phyloP scores from a whole-genome alignment of 2,797 vertebrate species.

The Rhinophrynus dorsalis region DNA sequence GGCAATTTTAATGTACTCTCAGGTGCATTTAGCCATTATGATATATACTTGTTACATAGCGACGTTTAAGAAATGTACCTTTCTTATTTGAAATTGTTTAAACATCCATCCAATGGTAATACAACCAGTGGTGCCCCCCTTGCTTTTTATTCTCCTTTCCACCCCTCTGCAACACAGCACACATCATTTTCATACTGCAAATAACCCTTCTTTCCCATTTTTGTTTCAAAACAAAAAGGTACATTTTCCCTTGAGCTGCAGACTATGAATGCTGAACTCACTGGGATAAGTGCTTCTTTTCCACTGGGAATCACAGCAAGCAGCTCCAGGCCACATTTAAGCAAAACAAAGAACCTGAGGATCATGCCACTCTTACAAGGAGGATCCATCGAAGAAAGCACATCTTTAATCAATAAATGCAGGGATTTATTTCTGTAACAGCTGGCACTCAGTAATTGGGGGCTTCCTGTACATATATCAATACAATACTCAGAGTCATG shows the following conservation, averaged over 20 bases:
- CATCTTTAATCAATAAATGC: neutral
- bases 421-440: neutral
- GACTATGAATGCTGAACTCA: neutral
- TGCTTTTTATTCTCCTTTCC: no score
- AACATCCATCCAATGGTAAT: no score
- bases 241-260: slow-evolving; percentile 5
- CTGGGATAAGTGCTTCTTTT: slow-evolving; percentile 16
- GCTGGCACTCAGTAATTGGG: neutral
- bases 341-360: slow-evolving; percentile 22
- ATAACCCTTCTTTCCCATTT: neutral
- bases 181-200: no score
- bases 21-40: no score
- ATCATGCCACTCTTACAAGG: neutral
- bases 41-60: no score
- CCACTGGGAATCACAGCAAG: neutral
- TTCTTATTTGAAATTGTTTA: no score
- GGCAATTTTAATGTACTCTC: no score
- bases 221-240: neutral
- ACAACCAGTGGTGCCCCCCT: no score
- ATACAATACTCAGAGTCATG: no score
- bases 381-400: neutral
- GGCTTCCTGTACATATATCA: neutral
- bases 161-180: no score
- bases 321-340: slow-evolving; percentile 21
- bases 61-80: no score